A percentile compares a stretch with the other conserved stretches of the same genome.
Evolutionary conservation across 2,113 vertebrate genomes (phyloP).

Genomic region (Vicugna pacos): DNA sequence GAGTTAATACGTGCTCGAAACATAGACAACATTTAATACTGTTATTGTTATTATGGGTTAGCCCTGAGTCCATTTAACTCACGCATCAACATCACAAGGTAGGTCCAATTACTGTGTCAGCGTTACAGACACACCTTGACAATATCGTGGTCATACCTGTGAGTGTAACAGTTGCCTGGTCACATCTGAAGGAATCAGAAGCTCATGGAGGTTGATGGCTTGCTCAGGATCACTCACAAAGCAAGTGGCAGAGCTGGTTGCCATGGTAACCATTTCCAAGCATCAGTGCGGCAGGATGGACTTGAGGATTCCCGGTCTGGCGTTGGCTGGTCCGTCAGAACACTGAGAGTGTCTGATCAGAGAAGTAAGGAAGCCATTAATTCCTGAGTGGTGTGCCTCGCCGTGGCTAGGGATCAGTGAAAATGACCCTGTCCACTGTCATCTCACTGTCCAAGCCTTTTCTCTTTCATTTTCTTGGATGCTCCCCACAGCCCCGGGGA

Average conservation of each 20-base stretch:
- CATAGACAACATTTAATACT: neutral
- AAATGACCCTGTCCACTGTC: neutral
- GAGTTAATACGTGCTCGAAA: neutral
- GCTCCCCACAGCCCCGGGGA: neutral
- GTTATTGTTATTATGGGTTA: neutral
- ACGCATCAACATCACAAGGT: neutral
- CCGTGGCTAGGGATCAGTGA: neutral
- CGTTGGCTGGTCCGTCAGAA: neutral
- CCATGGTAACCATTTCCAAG: constrained; percentile 49
- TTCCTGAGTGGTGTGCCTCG: neutral
- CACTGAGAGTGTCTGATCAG: neutral
- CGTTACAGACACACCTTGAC: neutral
- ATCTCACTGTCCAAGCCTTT: neutral
- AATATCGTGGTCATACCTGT: neutral
- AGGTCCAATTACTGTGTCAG: neutral
- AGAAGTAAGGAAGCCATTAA: neutral
- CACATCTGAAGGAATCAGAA: neutral
- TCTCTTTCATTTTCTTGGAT: neutral
- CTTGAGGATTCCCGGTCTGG: neutral
- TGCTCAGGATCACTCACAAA: constrained; percentile 37
- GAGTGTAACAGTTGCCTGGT: neutral
- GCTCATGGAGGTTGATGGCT: neutral
- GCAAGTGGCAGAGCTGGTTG: neutral
- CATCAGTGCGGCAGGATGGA: neutral
- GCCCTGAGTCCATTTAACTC: neutral